These are phyloP conservation scores for Agrypnus murinus DNA, from an alignment of 2,888 invertebrate genomes.

Conservation along the genomic window DNA sequence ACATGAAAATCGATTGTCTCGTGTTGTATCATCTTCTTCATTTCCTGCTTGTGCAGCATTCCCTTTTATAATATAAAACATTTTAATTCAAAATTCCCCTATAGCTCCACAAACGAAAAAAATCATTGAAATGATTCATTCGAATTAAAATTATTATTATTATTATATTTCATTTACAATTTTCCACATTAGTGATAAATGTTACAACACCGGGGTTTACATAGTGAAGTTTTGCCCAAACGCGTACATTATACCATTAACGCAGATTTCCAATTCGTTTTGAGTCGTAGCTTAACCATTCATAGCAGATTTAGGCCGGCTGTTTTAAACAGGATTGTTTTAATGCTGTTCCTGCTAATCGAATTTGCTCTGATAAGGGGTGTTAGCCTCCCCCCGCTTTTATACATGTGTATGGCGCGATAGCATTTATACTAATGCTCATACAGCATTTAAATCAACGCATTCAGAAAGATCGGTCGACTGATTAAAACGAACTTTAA, in stretches of 20 bases:
- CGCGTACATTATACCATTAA: slow-evolving; percentile 44
- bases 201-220: slow-evolving; percentile 40
- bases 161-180: slow-evolving; percentile 20
- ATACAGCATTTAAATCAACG: slow-evolving; percentile 67
- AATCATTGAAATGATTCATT: no score
- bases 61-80: no score
- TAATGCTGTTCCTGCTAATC: slow-evolving; percentile 77
- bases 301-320: slow-evolving; percentile 64
- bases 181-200: slow-evolving; percentile 30
- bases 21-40: slow-evolving; percentile 5
- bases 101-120: no score
- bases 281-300: slow-evolving; percentile 54
- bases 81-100: background rate
- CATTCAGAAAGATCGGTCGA: slow-evolving; percentile 69
- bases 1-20: slow-evolving; percentile 33
- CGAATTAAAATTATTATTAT: no score
- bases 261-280: slow-evolving; percentile 59
- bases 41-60: slow-evolving; percentile 12
- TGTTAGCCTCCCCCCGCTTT: slow-evolving; percentile 57
- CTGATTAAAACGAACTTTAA: slow-evolving; percentile 69
- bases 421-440: slow-evolving; percentile 67
- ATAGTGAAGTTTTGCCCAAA: slow-evolving; percentile 39
- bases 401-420: slow-evolving; percentile 66
- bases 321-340: slow-evolving; percentile 75
- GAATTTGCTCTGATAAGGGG: slow-evolving; percentile 72